Evolutionary conservation across 2,797 vertebrate species (phyloP).

Genomic region (Distichodus sexfasciatus): DNA sequence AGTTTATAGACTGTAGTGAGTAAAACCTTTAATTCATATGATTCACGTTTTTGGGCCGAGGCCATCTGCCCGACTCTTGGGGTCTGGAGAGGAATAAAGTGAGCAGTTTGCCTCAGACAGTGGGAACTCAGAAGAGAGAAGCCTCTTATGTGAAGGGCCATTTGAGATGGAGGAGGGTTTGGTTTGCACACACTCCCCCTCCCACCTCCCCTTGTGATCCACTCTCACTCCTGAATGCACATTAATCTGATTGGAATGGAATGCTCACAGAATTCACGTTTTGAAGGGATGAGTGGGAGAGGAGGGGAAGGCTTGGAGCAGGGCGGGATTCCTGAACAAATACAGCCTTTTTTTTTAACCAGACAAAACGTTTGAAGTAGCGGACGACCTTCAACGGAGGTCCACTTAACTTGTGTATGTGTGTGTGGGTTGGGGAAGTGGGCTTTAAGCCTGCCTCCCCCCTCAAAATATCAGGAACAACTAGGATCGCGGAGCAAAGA

Average conservation of each 20-base stretch:
- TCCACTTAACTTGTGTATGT: slow-evolving; percentile 64
- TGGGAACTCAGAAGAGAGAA: background rate
- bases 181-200: slow-evolving; percentile 11
- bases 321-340: slow-evolving; percentile 54
- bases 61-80: background rate
- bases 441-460: slow-evolving; percentile 14
- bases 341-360: slow-evolving; percentile 15
- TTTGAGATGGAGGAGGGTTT: slow-evolving; percentile 11
- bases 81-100: slow-evolving; percentile 32
- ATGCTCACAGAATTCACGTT: slow-evolving; percentile 47
- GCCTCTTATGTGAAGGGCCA: slow-evolving; percentile 28
- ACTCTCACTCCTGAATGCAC: slow-evolving; percentile 54
- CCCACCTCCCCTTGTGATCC: slow-evolving; percentile 21
- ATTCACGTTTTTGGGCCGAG: background rate
- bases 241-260: slow-evolving; percentile 54
- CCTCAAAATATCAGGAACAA: slow-evolving; percentile 15
- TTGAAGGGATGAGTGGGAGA: slow-evolving; percentile 33
- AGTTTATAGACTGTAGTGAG: background rate
- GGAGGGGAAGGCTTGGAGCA: background rate
- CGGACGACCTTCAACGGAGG: slow-evolving; percentile 50
- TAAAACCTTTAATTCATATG: background rate
- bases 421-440: slow-evolving; percentile 47
- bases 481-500: slow-evolving; percentile 11
- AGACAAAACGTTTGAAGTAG: slow-evolving; percentile 32
- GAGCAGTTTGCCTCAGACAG: background rate